Conservation (phyloP, 2,888 invertebrate genomes). For the Apamea anceps region DNA sequence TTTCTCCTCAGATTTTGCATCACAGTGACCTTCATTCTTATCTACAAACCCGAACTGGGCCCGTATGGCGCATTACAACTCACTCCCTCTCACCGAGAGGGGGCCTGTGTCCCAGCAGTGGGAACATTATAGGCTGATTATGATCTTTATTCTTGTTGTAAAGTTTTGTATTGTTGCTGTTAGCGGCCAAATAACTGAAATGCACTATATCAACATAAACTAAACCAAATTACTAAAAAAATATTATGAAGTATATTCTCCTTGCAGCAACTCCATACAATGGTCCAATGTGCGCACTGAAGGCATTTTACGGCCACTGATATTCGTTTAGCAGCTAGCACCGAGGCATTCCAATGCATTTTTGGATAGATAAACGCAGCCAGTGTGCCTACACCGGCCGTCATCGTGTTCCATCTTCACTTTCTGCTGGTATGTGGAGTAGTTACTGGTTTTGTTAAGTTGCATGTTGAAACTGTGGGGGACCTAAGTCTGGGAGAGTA, state of each 20-base stretch:
- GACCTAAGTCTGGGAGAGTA: background rate
- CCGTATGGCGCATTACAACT: accelerated
- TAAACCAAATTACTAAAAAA: background rate
- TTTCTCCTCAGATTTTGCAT: background rate
- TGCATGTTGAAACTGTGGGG: background rate
- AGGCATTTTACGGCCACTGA: conserved; percentile 50
- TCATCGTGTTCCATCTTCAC: conserved; percentile 92
- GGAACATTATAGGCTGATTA: background rate
- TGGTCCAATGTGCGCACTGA: conserved; percentile 54
- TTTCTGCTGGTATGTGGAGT: conserved; percentile 88
- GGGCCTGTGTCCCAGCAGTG: background rate
- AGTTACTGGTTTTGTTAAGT: background rate
- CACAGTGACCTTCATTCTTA: background rate
- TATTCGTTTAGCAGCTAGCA: conserved; percentile 49
- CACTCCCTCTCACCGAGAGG: background rate
- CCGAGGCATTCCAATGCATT: conserved; percentile 92
- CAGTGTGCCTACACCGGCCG: conserved; percentile 94
- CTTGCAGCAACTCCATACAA: conserved; percentile 57
- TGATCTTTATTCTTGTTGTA: background rate
- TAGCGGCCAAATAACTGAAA: no score
- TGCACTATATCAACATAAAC: background rate
- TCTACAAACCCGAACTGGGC: background rate
- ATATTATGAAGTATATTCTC: conserved; percentile 25
- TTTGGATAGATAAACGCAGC: conserved; percentile 96
- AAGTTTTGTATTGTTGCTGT: background rate